Percentiles rank a stretch among this genome's conserved stretches.
Conservation (phyloP, 2,888 invertebrate genomes). For the Sepioteuthis lessoniana region DNA sequence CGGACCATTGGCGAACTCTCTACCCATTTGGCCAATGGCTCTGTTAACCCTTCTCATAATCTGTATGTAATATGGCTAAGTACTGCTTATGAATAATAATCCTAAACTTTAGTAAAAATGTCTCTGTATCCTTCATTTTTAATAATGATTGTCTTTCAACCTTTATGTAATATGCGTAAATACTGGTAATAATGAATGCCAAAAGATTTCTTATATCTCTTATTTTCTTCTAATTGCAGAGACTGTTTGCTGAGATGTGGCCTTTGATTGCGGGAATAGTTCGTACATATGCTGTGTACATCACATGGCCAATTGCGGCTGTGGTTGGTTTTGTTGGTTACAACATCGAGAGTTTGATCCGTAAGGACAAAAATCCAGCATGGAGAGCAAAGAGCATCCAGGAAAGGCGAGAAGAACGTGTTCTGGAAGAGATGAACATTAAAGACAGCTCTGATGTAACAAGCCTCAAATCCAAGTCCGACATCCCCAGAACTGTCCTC, state of each 20-base stretch:
- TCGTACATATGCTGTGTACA: constrained; percentile 84
- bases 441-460: constrained; percentile 79
- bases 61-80: too few relatives aligned
- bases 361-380: constrained; percentile 76
- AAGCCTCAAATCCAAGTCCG: constrained; percentile 81
- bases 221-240: background rate
- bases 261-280: constrained; percentile 82
- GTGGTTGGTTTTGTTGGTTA: constrained; percentile 90
- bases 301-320: constrained; percentile 88
- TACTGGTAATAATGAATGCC: too few relatives aligned
- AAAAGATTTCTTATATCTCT: too few relatives aligned
- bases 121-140: too few relatives aligned
- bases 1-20: too few relatives aligned
- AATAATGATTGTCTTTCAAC: too few relatives aligned
- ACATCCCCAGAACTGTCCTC: constrained; percentile 77
- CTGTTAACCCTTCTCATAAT: too few relatives aligned
- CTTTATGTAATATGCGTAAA: too few relatives aligned
- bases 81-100: too few relatives aligned
- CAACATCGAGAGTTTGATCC: constrained; percentile 81
- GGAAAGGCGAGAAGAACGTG: constrained; percentile 83
- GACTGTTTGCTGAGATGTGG: constrained; percentile 81
- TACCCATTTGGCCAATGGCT: too few relatives aligned
- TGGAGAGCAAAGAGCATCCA: constrained; percentile 79
- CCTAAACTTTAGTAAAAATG: too few relatives aligned
- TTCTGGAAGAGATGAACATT: constrained; percentile 77